Conservation (phyloP, 2,888 invertebrate species). For the Thereva unica region DNA sequence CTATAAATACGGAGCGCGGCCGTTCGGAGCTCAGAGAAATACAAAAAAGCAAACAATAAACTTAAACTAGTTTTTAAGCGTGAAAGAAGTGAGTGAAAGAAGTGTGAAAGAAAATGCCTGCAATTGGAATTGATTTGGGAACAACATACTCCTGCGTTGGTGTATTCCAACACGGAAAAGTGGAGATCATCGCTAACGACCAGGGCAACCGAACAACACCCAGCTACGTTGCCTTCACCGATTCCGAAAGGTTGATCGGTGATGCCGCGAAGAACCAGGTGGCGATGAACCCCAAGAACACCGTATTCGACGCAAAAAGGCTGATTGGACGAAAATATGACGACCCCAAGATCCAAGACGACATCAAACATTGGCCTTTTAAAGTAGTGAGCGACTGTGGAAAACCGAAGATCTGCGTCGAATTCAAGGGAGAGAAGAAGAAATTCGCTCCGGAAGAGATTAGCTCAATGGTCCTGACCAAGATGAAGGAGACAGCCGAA, state of each 20-base stretch:
- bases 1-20: no score
- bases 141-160: constrained; percentile 82
- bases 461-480: constrained; percentile 59
- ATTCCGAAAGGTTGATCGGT: constrained; percentile 82
- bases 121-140: constrained; percentile 81
- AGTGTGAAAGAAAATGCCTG: constrained; percentile 58
- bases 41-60: no score
- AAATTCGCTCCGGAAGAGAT: constrained; percentile 91
- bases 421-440: constrained; percentile 88
- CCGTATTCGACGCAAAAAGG: constrained; percentile 93
- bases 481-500: no score
- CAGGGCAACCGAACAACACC: constrained; percentile 65
- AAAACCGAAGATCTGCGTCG: constrained; percentile 80
- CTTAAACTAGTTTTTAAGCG: no score
- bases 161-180: constrained; percentile 77
- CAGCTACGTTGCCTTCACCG: constrained; percentile 75
- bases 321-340: constrained; percentile 91
- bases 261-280: constrained; percentile 86
- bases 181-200: constrained; percentile 83
- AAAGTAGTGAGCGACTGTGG: constrained; percentile 80
- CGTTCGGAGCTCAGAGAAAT: no score
- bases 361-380: constrained; percentile 95
- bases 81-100: background rate
- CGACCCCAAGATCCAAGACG: constrained; percentile 86
- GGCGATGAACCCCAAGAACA: constrained; percentile 89